Evolutionary conservation across 2,797 vertebrate species (phyloP).

Genomic region (Hypotaenidia okinawae): DNA sequence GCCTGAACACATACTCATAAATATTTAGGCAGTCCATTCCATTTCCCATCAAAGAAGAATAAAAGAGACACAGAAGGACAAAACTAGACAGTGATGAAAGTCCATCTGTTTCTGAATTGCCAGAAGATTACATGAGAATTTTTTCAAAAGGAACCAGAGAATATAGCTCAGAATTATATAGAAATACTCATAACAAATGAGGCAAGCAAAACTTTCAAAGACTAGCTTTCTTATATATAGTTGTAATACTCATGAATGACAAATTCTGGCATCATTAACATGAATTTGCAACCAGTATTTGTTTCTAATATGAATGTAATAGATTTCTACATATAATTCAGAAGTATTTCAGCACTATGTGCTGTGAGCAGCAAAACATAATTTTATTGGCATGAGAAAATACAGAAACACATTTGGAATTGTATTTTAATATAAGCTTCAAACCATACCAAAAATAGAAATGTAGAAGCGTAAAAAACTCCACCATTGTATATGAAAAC

Average conservation of each 20-base stretch:
- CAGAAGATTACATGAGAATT: not conserved
- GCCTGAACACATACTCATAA: not conserved
- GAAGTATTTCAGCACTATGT: not conserved
- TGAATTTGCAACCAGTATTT: not conserved
- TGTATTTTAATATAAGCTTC: not conserved
- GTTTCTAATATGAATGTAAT: not conserved
- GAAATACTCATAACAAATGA: not conserved
- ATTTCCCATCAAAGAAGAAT: not conserved
- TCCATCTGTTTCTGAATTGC: not conserved
- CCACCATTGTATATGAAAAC: not conserved
- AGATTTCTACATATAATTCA: not conserved
- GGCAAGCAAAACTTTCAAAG: not conserved
- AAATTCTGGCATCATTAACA: not conserved
- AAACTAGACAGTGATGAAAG: not conserved
- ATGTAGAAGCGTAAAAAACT: not conserved
- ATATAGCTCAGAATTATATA: fast-evolving
- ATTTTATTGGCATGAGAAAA: not conserved
- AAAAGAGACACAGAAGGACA: not conserved
- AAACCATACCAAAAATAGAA: not conserved
- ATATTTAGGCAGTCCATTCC: constrained; percentile 26
- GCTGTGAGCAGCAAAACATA: not conserved
- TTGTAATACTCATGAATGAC: not conserved
- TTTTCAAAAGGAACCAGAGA: not conserved
- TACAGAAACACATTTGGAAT: not conserved
- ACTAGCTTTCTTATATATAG: not conserved